Base-by-base conservation (phyloP, 2,888 invertebrate genomes). In the Calameuta idolon region DNA sequence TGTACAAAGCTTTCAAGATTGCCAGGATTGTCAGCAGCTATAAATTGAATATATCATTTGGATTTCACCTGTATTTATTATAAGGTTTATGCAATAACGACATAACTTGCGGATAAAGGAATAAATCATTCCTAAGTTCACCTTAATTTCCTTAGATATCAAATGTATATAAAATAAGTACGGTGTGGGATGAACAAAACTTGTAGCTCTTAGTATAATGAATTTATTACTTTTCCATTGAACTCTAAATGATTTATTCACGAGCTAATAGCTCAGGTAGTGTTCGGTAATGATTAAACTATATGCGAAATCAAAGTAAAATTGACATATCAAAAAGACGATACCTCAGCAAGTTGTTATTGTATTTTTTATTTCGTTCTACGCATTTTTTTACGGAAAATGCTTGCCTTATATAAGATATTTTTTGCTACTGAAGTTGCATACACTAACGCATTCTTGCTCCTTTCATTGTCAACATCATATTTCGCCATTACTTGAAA, bases 141-240 rank as follows among this genome's bases (percentile, higher is more conserved):
- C 80, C 79, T 81, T 81, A 75, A 81, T 75, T 83, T 82, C 79
- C 79, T 80, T 81, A 81, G 79, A 81, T 83, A 74, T 84, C 86
- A 86, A 87, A 83, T 83, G 82, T 85, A 87, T 84, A 83, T 83
- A 84, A 84, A 88, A 87, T 88, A 88, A 88, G 88, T 88, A 88
- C 88, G 82, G 81, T 79, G 83, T 83, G 82, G 81, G 85, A 86
- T 84, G 77, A 85, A 85, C 80, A 81, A 83, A 34, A 33, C 34
- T 33, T 30, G 12, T 12, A 34, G 9, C 23, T 71, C 71, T 9
- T 11, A 31, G 4, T 33, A 31, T 71, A 71, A 31, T 71, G 31
- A 71, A 34, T 71, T 71, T 71, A 71, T 71, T 31, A 71, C 31
- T 71, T 71, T 34, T 71, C 23, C 71, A 71, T 31, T 5, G 12